Conservation (phyloP, 2,888 invertebrate species). For the Callyntrura guangdongensis region DNA sequence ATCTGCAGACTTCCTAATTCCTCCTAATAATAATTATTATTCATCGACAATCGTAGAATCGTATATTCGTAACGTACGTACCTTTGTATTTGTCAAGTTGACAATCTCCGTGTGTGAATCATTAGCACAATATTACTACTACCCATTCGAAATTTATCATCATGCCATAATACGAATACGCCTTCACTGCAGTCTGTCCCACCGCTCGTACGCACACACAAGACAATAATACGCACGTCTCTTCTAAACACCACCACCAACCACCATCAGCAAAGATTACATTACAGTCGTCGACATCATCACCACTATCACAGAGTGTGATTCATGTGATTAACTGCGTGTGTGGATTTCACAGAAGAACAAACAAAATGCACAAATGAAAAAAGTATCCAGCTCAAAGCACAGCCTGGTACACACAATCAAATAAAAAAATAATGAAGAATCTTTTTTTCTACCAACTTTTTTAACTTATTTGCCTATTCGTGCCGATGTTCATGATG, state of each 20-base stretch:
- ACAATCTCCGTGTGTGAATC: neutral
- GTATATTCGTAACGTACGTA: neutral
- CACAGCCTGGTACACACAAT: constrained; percentile 61
- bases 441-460: constrained; percentile 31
- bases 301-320: neutral
- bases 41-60: constrained; percentile 1
- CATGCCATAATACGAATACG: no score
- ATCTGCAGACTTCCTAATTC: constrained; percentile 45
- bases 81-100: neutral
- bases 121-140: neutral
- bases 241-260: neutral
- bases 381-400: constrained; percentile 33
- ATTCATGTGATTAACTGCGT: constrained; percentile 10
- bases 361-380: constrained; percentile 31
- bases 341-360: constrained; percentile 19
- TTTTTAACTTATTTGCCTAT: constrained; percentile 40
- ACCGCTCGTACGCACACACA: neutral
- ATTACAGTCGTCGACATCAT: neutral
- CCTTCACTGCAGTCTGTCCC: no score
- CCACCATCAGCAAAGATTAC: neutral
- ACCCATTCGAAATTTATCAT: neutral
- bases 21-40: constrained; percentile 3
- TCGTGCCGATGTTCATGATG: neutral
- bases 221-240: neutral
- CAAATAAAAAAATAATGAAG: constrained; percentile 36